phyloP scores from a whole-genome alignment of 2,113 vertebrate species.

The Neodon shergylaensis region DNA sequence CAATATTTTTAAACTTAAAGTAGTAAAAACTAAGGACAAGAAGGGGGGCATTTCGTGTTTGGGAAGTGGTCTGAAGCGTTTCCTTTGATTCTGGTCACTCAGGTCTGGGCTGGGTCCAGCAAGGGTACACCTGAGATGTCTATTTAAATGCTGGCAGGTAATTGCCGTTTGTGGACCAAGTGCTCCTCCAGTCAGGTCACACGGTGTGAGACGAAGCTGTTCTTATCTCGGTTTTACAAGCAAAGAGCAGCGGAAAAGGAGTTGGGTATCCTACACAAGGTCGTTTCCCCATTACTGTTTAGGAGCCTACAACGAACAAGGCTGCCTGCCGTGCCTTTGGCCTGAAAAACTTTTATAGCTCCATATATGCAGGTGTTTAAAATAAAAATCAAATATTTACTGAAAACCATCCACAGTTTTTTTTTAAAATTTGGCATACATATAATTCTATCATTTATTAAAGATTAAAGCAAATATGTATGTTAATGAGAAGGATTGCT shows the following conservation, averaged over 20 bases:
- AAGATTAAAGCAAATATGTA: background rate
- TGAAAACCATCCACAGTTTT: background rate
- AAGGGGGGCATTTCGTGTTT: background rate
- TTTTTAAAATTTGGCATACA: background rate
- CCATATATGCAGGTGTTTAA: background rate
- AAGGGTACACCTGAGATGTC: background rate
- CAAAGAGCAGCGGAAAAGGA: background rate
- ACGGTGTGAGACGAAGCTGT: background rate
- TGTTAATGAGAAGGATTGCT: background rate
- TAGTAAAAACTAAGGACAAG: background rate
- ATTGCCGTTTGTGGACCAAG: background rate
- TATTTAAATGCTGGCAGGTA: background rate
- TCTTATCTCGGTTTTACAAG: background rate
- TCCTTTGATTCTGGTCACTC: background rate
- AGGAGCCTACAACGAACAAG: background rate
- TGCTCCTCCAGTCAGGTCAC: background rate
- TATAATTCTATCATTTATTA: background rate
- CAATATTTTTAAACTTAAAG: background rate
- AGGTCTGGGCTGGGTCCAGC: background rate
- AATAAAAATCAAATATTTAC: background rate
- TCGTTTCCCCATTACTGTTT: background rate
- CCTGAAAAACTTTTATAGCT: background rate
- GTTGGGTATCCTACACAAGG: background rate
- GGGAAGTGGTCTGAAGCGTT: background rate
- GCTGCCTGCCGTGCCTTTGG: background rate